These are phyloP conservation scores for Nothoprocta perdicaria DNA, from an alignment of 2,113 vertebrate genomes.

Conservation along the genomic window DNA sequence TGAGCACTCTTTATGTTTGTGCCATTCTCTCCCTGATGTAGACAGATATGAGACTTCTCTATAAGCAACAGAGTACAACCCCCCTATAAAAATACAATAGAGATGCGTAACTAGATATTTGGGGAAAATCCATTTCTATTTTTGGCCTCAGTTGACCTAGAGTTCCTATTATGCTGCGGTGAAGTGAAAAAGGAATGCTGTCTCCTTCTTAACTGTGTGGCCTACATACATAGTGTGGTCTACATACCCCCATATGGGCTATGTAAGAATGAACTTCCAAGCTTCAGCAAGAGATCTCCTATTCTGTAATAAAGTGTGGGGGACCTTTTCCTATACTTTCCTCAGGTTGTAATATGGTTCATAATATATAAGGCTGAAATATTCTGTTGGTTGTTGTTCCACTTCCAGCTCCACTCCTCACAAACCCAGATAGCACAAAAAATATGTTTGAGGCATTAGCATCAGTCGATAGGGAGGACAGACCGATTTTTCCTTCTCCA, in stretches of 20 bases:
- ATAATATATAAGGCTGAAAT: not conserved
- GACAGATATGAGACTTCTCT: not conserved
- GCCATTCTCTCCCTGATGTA: not conserved
- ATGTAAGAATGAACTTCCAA: not conserved
- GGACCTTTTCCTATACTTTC: not conserved
- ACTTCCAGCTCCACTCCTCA: not conserved
- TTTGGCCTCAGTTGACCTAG: not conserved
- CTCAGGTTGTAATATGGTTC: not conserved
- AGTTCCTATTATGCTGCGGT: not conserved
- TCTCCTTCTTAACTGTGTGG: not conserved
- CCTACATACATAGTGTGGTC: not conserved
- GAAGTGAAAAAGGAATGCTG: not conserved
- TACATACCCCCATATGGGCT: rapidly evolving
- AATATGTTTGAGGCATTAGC: not conserved
- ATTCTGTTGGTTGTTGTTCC: not conserved
- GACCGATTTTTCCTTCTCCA: not conserved
- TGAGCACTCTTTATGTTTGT: not conserved
- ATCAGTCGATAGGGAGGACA: rapidly evolving
- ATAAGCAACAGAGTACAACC: not conserved
- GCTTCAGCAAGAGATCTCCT: not conserved
- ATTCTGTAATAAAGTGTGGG: not conserved
- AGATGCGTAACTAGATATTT: not conserved
- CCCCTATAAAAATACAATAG: not conserved
- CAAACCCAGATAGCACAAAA: not conserved
- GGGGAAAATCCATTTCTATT: not conserved